A percentile compares a stretch with the other conserved stretches of the same genome.
These are phyloP conservation scores for Hylomyscus alleni DNA, from an alignment of 2,797 vertebrate species.

Conservation along the genomic window DNA sequence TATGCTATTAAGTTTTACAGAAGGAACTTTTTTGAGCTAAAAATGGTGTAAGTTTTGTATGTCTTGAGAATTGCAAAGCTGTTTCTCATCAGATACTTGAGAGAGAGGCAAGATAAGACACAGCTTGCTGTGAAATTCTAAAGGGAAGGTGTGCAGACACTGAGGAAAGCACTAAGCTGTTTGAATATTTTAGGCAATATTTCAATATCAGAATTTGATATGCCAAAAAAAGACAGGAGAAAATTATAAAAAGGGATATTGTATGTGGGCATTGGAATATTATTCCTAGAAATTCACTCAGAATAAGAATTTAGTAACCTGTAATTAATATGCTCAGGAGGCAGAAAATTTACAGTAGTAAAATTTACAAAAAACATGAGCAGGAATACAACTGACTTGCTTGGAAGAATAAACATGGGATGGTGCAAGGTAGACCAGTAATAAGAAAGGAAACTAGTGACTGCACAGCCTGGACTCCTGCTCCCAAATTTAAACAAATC, in stretches of 20 bases:
- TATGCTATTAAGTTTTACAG: not conserved
- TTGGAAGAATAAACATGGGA: not conserved
- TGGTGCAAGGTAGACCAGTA: rapidly evolving
- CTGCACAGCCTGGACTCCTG: rapidly evolving
- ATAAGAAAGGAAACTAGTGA: rapidly evolving
- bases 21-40: not conserved
- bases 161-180: not conserved
- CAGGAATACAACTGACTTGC: not conserved
- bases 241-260: not conserved
- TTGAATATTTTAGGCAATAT: not conserved
- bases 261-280: not conserved
- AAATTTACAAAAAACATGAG: not conserved
- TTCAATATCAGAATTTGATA: not conserved
- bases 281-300: not conserved
- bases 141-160: not conserved
- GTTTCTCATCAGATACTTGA: not conserved
- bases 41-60: not conserved
- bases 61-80: not conserved
- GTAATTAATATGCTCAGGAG: not conserved
- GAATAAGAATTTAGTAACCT: not conserved
- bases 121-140: not conserved
- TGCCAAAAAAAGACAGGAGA: not conserved
- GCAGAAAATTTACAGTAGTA: not conserved
- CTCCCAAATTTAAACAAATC: rapidly evolving
- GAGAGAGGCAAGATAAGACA: not conserved